Percentiles rank a stretch among this genome's conserved stretches.
phyloP scores from a whole-genome alignment of 2,888 invertebrate genomes.

The Epicampocera succincta region DNA sequence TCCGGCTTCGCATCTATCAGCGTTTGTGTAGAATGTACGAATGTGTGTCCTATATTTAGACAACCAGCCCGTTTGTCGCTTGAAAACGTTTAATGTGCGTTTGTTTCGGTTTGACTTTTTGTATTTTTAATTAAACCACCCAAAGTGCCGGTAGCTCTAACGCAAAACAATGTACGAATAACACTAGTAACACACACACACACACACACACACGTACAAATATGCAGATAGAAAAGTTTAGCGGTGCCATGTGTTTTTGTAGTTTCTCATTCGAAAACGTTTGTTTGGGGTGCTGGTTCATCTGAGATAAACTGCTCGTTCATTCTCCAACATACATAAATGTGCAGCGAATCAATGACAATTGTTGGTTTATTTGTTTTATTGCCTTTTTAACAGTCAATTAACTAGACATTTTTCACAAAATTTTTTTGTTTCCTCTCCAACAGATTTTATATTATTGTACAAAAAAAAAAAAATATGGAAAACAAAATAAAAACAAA shows the following conservation, averaged over 20 bases:
- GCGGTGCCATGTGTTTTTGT: constrained; percentile 14
- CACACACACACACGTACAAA: background rate
- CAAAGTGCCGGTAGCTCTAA: constrained; percentile 67
- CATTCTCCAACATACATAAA: constrained; percentile 12
- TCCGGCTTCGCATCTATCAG: constrained; percentile 1
- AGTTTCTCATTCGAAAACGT: constrained; percentile 33
- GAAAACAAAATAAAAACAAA: background rate
- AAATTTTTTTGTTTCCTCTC: constrained; percentile 11
- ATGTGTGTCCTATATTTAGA: constrained; percentile 60
- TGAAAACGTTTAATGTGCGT: constrained; percentile 35
- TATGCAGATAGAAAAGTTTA: background rate
- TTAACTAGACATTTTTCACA: constrained; percentile 49
- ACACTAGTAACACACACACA: background rate
- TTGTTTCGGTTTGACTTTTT: constrained; percentile 24
- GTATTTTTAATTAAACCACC: constrained; percentile 68
- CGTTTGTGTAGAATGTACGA: constrained; percentile 11
- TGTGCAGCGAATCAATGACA: constrained; percentile 62
- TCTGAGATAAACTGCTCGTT: constrained; percentile 48
- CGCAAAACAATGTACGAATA: constrained; percentile 9
- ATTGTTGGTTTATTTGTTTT: constrained; percentile 67
- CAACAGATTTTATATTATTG: constrained; percentile 41
- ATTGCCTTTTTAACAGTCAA: constrained; percentile 70
- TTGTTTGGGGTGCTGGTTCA: constrained; percentile 61
- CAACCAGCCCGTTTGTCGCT: constrained; percentile 1
- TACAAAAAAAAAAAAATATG: too few relatives aligned